Evolutionary conservation across 2,113 vertebrate species (phyloP).

Genomic region (Aegotheles bennettii): DNA sequence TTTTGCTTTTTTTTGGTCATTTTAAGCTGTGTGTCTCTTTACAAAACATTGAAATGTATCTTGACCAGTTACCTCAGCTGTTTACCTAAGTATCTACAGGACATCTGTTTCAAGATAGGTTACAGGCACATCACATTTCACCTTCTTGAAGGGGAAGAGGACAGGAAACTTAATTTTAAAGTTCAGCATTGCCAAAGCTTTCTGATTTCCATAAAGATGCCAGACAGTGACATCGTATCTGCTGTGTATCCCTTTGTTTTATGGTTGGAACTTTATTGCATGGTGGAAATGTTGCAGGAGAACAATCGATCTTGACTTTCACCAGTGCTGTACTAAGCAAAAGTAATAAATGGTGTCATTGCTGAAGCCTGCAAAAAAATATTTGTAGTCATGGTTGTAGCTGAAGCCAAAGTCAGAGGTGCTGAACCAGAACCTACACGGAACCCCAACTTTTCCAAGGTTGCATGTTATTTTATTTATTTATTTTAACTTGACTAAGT

Average conservation of each 20-base stretch:
- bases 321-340: conserved; percentile 55
- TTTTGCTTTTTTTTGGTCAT: not conserved
- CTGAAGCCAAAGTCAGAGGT: conserved; percentile 50
- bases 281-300: conserved; percentile 56
- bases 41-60: not conserved
- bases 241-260: conserved; percentile 9
- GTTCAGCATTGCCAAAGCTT: not conserved
- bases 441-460: conserved; percentile 44
- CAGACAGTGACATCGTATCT: conserved; percentile 48
- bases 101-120: conserved; percentile 22
- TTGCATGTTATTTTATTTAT: conserved; percentile 65
- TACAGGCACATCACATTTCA: not conserved
- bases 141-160: conserved; percentile 14
- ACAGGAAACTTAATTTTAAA: not conserved
- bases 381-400: conserved; percentile 73
- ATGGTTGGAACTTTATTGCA: conserved; percentile 31
- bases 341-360: conserved; percentile 76
- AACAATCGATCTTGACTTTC: conserved; percentile 69
- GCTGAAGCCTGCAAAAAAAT: conserved; percentile 68
- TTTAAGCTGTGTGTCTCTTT: not conserved
- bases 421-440: conserved; percentile 61
- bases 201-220: conserved; percentile 32
- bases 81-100: conserved; percentile 2
- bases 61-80: not conserved
- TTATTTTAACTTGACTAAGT: conserved; percentile 66